Evolutionary conservation across 1,140 invertebrate species (phyloP).

Genomic region (Scaptomyza montana): DNA sequence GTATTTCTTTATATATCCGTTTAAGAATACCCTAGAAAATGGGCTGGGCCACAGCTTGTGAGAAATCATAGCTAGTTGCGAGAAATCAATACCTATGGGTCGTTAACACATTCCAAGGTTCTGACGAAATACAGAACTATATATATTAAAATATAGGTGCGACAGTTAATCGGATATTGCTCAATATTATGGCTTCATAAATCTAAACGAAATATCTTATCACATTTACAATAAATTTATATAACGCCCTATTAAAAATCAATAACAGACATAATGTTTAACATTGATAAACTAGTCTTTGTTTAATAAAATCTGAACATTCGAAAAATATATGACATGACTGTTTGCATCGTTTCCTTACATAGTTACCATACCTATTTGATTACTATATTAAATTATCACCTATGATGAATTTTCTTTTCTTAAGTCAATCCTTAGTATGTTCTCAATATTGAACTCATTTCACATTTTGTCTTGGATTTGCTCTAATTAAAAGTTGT

Average conservation of each 20-base stretch:
- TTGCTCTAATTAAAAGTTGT: too few species aligned
- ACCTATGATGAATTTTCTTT: neutral
- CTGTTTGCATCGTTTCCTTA: too few species aligned
- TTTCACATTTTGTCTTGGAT: too few species aligned
- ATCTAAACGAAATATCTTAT: slow-evolving; percentile 9
- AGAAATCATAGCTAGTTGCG: slow-evolving; percentile 52
- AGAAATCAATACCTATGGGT: slow-evolving; percentile 7
- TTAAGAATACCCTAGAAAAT: slow-evolving; percentile 32
- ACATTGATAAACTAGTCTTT: slow-evolving; percentile 15
- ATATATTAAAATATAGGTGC: slow-evolving; percentile 39
- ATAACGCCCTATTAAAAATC: slow-evolving; percentile 1
- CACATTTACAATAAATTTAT: neutral
- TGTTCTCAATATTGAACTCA: too few species aligned
- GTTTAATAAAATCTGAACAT: neutral
- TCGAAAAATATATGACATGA: too few species aligned
- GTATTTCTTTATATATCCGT: slow-evolving; percentile 26
- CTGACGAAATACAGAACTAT: slow-evolving; percentile 17
- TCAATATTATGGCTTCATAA: slow-evolving; percentile 12
- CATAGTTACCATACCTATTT: too few species aligned
- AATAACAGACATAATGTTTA: slow-evolving; percentile 7
- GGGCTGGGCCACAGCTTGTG: slow-evolving; percentile 39
- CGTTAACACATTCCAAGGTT: slow-evolving; percentile 13
- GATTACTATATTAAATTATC: too few species aligned
- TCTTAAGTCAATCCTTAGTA: too few species aligned
- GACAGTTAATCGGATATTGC: slow-evolving; percentile 21